phyloP scores from a whole-genome alignment of 2,888 invertebrate genomes.

The Aleiodes leptofemur region DNA sequence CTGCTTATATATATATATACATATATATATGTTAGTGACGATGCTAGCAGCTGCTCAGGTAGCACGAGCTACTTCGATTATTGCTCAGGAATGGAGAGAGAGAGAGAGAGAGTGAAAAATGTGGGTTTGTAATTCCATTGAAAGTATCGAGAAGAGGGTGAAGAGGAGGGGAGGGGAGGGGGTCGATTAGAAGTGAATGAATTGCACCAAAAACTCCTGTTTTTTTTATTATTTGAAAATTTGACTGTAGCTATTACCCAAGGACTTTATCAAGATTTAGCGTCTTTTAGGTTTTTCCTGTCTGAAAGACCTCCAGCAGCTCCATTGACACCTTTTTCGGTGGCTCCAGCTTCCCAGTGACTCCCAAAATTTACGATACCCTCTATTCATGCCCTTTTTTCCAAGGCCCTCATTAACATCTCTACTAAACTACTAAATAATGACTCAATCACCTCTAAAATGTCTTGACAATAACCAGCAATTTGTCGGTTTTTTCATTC shows the following conservation, averaged over 20 bases:
- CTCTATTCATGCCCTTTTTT: conserved; percentile 3
- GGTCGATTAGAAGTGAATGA: conserved; percentile 30
- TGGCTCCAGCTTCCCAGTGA: background rate
- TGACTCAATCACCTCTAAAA: conserved; percentile 26
- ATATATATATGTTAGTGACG: background rate
- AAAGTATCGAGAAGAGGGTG: conserved; percentile 43
- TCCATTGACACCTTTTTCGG: conserved; percentile 9
- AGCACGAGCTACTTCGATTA: conserved; percentile 70
- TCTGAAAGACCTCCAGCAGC: conserved; percentile 10
- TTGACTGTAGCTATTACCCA: no score
- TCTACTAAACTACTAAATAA: conserved; percentile 14
- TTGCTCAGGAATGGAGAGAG: conserved; percentile 59
- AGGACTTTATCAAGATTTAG: no score
- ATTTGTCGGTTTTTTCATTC: conserved; percentile 42
- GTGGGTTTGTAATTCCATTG: conserved; percentile 38
- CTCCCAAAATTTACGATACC: background rate
- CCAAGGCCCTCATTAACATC: conserved; percentile 14
- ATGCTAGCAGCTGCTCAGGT: conserved; percentile 71
- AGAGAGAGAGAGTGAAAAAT: conserved; percentile 49
- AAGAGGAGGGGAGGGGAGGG: conserved; percentile 1
- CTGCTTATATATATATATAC: no score
- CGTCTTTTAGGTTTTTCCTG: background rate
- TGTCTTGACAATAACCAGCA: background rate
- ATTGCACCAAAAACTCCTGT: background rate
- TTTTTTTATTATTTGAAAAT: background rate